These are phyloP conservation scores for Marcusenius ussheri DNA, from an alignment of 2,113 vertebrate genomes.

Conservation along the genomic window DNA sequence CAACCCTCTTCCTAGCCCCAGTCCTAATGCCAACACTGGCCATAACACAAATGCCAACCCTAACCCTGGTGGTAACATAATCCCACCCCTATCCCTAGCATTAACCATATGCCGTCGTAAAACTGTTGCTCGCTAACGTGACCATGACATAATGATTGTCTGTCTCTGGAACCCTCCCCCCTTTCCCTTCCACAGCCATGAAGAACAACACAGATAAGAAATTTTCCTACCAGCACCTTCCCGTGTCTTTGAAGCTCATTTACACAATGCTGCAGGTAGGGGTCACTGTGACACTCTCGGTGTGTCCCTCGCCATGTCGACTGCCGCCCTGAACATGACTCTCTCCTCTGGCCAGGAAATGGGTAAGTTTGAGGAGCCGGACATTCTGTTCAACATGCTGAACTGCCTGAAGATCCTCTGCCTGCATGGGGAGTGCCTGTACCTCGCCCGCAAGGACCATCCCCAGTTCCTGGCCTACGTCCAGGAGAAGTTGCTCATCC, in stretches of 20 bases:
- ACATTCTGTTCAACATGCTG: constrained; percentile 97
- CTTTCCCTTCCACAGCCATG: constrained; percentile 56
- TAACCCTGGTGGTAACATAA: background rate
- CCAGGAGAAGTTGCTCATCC: constrained; percentile 94
- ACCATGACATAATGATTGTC: no score
- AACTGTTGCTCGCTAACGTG: background rate
- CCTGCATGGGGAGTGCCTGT: constrained; percentile 90
- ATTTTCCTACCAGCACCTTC: constrained; percentile 92
- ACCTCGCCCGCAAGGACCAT: constrained; percentile 84
- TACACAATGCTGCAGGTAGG: constrained; percentile 94
- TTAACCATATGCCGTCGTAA: no score
- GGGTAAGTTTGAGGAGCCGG: constrained; percentile 94
- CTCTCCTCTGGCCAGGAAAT: constrained; percentile 73
- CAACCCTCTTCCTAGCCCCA: background rate
- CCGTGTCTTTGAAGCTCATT: constrained; percentile 86
- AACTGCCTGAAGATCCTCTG: constrained; percentile 93
- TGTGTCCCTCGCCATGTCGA: background rate
- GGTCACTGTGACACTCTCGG: background rate
- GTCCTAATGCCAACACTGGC: background rate
- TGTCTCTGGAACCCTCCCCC: background rate
- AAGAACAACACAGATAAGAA: constrained; percentile 88
- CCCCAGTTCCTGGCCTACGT: constrained; percentile 88
- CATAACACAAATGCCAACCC: background rate
- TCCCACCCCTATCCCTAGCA: no score
- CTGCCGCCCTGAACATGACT: background rate